Evolutionary conservation across 2,113 vertebrate species (phyloP), one percentile per base, ranked within the genome.

Genomic region (Brachirus orientalis): DNA sequence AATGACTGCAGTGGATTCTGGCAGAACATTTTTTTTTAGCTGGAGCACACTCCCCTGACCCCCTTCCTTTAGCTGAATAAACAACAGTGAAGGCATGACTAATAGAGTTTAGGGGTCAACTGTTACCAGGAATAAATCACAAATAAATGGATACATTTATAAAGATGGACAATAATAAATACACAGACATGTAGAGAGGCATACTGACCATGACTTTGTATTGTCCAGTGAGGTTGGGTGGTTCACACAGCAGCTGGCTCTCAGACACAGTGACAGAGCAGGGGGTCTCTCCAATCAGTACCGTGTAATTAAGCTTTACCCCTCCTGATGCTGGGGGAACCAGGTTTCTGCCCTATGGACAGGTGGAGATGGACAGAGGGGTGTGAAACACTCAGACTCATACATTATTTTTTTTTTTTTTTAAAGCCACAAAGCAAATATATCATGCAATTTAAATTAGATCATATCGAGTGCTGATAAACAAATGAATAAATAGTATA

Each of bases 231-330:
- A 99, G 95, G 75, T 94, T 95, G 8, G 98, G 98, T 0, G 96
- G 96, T 78, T 99, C 98, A 0, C 98, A 99, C 19, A 99, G 95
- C 79, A 99, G 94, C 84, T 99, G 98, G 0, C 95, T 98, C 91
- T 99, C 98, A 0, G 98, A 99, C 77, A 98, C 94, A 0, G 98
- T 99, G 86, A 99, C 95, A 0, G 96, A 91, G 6, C 98, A 99
- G 3, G 95, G 95, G 0, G 95, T 98, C 54, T 98, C 97, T 37
- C 98, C 98, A 0, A 99, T 93, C 85, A 99, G 90, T 70, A 99
- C 96, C 0, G 96, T 96, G 93, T 99, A 99, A 94, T 99, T 99
- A 57, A 99, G 94, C 88, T 97, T 98, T 43, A 94, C 95, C 54
- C 97, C 98, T 71, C 96, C 96, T 0, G 96, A 85, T 7, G 96